Base-by-base conservation (phyloP, 2,797 vertebrate genomes). In the Telmatherina bonti region DNA sequence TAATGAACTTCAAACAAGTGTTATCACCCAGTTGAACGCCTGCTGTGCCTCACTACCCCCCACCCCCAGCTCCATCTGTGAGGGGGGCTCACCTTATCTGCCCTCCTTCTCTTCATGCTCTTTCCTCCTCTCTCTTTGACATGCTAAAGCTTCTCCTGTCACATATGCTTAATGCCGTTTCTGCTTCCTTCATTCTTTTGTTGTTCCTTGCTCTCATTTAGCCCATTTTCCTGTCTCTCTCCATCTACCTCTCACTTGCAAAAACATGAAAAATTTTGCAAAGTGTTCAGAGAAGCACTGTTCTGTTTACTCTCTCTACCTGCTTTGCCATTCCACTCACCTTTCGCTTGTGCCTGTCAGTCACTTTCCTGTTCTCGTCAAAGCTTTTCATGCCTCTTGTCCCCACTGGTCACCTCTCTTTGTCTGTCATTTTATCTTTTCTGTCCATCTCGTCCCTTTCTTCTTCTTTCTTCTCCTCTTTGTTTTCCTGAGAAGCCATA, bases 1-100 rank as follows among this genome's bases (percentile, higher is more conserved):
- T 95, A 97, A 96, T 96, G 94, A 96, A 95, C 93, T 94, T 91
- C 89, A 95, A 94, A 94, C 90, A 94, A 94, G 92, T 90, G 91
- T 95, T 95, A 95, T 94, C 91, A 3, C 78, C 74, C 78, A 30
- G 84, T 89, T 85, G 71, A 70, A 78, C 74, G 72, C 86, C 79
- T 54, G 76, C 78, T 60, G 75, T 75, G 85, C 85, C 79, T 76
- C 72, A 52, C 73, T 72, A 52, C 10, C 75, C 80, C 52, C n/a
- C 43, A 3, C 16, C 76, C n/a, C 78, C 63, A 69, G 72, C 82
- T 85, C 77, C 76, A 79, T 82, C 72, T 79, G 58, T 61, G 69
- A 70, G 20, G 78, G 74, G 83, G 78, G n/a, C 72, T 82, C 83
- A 85, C 85, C 89, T 91, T 92, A 91, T 92, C 91, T 84, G 27